Evolutionary conservation across 2,797 vertebrate species (phyloP), one percentile per base, ranked within the genome.

Genomic region (Tarsius wallacei): DNA sequence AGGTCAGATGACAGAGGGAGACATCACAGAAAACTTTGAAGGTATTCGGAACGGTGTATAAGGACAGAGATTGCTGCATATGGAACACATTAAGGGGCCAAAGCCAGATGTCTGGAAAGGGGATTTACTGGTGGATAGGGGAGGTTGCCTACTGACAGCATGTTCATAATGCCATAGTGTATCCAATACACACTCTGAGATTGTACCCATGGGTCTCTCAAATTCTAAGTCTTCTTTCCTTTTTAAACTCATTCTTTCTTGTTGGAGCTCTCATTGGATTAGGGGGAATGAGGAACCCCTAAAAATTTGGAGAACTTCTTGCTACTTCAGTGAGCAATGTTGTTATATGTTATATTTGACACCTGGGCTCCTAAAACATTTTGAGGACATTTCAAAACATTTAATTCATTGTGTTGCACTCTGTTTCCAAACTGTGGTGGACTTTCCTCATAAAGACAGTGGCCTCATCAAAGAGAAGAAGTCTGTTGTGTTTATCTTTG

Each of bases 311-410:
- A 77, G 63, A 42, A 94, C 91, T 78, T 71, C 36, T 93, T 88
- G 74, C 66, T 85, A 81, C 53, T 96, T 59, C 85, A n/a, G 22
- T 86, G 63, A 95, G 16, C 78, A 96, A 64, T 90, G 93, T 90
- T 90, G n/a, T 91, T 87, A 64, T 22, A 57, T 33, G 28, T 71
- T 81, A 36, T 59, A 36, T 49, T 76, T 90, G 31, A 17, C 33
- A 83, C 36, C 59, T 84, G 33, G 70, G 28, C 31, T 77, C 87
- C 87, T 73, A 87, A 91, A 80, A 36, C 57, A 87, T 81, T 88
- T 93, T 91, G 66, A 95, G 47, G 33, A 31, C 61, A 66, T 94
- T 97, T 96, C 64, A 73, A 76, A 93, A 87, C 31, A 94, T 68
- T 94, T 83, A 92, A 81, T 84, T 88, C 85, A 78, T 21, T 63